Evolutionary conservation across 2,888 invertebrate species (phyloP).

Genomic region (Synanthedon myopaeformis): DNA sequence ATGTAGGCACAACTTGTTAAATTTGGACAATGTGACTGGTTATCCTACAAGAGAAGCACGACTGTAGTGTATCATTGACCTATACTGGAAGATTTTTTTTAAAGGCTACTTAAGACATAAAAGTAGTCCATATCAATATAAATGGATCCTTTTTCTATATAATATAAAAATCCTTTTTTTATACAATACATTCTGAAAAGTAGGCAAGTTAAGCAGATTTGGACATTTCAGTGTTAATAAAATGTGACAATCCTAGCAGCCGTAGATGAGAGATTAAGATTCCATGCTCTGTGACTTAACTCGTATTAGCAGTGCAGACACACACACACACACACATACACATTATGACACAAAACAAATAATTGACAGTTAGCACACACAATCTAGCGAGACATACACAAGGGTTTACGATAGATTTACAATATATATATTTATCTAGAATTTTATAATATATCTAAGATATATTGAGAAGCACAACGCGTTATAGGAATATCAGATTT

Average conservation of each 20-base stretch:
- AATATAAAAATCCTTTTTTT: too few species aligned
- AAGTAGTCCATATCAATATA: too few species aligned
- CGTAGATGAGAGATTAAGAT: too few species aligned
- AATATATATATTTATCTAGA: constrained; percentile 3
- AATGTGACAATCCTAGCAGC: too few species aligned
- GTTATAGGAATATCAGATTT: constrained; percentile 5
- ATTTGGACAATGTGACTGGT: neutral
- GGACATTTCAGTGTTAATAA: too few species aligned
- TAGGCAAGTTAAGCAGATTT: too few species aligned
- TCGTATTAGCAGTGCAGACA: constrained; percentile 3
- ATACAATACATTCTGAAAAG: too few species aligned
- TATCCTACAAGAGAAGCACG: constrained; percentile 1
- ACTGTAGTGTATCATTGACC: constrained; percentile 8
- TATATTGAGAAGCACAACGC: constrained; percentile 6
- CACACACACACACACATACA: constrained; percentile 15
- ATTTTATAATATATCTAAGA: neutral
- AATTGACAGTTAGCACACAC: constrained; percentile 55
- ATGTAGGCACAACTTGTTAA: too few species aligned
- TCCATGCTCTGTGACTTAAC: neutral
- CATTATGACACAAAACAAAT: constrained; percentile 21
- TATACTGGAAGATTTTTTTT: constrained; percentile 3
- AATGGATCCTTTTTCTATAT: too few species aligned
- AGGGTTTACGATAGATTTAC: constrained; percentile 2
- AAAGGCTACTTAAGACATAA: too few species aligned
- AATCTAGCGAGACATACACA: constrained; percentile 35